phyloP scores from a whole-genome alignment of 2,888 invertebrate genomes.

The Acanthosoma haemorrhoidale region DNA sequence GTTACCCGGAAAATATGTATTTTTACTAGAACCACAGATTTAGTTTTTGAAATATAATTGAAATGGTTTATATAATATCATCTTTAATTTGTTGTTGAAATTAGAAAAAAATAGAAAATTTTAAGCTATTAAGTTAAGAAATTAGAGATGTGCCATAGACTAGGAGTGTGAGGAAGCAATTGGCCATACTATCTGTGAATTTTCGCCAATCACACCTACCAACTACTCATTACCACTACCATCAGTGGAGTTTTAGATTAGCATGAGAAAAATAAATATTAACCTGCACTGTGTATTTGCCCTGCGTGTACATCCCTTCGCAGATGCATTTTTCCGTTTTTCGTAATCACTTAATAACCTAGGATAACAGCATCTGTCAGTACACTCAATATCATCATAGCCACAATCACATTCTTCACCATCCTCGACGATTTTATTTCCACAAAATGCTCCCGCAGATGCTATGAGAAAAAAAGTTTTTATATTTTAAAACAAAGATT shows the following conservation, averaged over 20 bases:
- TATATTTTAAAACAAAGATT: not conserved
- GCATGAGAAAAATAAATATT: not conserved
- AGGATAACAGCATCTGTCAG: conserved; percentile 90
- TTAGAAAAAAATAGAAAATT: not conserved
- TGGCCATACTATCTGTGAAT: no score
- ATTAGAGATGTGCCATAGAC: no score
- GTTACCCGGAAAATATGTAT: no score
- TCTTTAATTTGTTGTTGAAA: no score
- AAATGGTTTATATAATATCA: no score
- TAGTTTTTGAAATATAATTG: no score
- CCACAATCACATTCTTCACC: conserved; percentile 98
- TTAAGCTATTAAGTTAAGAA: no score
- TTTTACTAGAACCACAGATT: no score
- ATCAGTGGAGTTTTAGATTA: not conserved
- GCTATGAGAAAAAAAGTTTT: conserved; percentile 46
- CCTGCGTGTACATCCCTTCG: conserved; percentile 74
- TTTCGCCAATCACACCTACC: no score
- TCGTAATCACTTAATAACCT: conserved; percentile 67
- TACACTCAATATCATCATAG: conserved; percentile 87
- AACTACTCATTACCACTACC: not conserved
- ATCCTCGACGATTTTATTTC: conserved; percentile 96
- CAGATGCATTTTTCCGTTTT: conserved; percentile 60
- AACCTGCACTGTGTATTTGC: conserved; percentile 75
- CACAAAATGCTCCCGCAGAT: conserved; percentile 94
- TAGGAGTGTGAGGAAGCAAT: no score